Evolutionary conservation across 2,888 invertebrate species (phyloP).

Genomic region (Thecophora atra): DNA sequence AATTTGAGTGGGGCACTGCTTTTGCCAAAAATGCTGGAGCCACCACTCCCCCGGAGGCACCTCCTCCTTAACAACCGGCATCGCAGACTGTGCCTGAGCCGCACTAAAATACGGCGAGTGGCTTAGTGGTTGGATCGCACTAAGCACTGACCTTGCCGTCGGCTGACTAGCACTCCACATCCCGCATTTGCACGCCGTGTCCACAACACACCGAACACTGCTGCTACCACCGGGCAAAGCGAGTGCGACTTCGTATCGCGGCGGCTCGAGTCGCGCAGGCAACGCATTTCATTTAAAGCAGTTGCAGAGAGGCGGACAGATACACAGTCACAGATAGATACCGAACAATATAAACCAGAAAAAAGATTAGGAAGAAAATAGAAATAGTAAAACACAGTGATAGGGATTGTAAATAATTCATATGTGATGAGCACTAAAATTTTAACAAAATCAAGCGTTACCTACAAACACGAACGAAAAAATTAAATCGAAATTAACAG

Average conservation of each 20-base stretch:
- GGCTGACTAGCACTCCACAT: slow-evolving; percentile 80
- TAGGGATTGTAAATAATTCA: slow-evolving; percentile 55
- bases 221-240: slow-evolving; percentile 40
- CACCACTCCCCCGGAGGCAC: no score
- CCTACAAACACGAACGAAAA: slow-evolving; percentile 46
- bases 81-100: slow-evolving; percentile 79
- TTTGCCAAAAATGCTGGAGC: slow-evolving; percentile 55
- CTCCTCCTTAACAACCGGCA: slow-evolving; percentile 54
- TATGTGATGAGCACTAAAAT: slow-evolving; percentile 53
- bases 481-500: slow-evolving; percentile 39
- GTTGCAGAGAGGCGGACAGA: neutral
- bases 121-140: slow-evolving; percentile 76
- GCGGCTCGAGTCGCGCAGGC: slow-evolving; percentile 13
- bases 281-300: slow-evolving; percentile 23
- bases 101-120: slow-evolving; percentile 77
- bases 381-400: slow-evolving; percentile 24
- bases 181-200: slow-evolving; percentile 83
- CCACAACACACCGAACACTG: slow-evolving; percentile 96
- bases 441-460: slow-evolving; percentile 42
- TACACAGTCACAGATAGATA: slow-evolving; percentile 21
- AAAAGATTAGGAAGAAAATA: slow-evolving; percentile 22
- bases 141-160: slow-evolving; percentile 69
- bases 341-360: slow-evolving; percentile 15
- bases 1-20: slow-evolving; percentile 56
- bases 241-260: no score